phyloP scores from a whole-genome alignment of 2,113 vertebrate genomes.

The Benitochromis conjunctus region DNA sequence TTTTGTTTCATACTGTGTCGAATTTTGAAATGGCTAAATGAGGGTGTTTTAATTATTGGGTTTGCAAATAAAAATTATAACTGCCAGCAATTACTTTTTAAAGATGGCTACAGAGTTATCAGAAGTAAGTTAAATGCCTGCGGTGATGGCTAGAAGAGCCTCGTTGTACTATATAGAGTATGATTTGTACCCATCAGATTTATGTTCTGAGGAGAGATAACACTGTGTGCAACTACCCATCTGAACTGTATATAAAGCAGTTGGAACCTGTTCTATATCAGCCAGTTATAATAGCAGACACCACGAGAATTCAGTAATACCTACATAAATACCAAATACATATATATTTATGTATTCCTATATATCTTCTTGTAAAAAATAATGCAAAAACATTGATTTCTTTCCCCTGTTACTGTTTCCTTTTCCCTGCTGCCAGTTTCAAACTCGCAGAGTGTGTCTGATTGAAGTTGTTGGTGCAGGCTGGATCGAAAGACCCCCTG shows the following conservation, averaged over 20 bases:
- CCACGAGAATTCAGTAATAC: background rate
- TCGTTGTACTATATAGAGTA: background rate
- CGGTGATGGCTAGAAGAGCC: background rate
- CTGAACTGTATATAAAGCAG: background rate
- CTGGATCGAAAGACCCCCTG: conserved; percentile 67
- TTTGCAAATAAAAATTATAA: background rate
- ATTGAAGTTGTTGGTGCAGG: conserved; percentile 72
- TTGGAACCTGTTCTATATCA: background rate
- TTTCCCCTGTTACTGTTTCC: background rate
- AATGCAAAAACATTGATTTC: background rate
- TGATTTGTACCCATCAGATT: background rate
- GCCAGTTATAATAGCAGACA: background rate
- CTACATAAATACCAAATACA: background rate
- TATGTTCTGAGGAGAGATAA: background rate
- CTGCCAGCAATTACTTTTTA: background rate
- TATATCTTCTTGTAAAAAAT: background rate
- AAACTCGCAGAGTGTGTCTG: conserved; percentile 52
- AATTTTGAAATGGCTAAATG: background rate
- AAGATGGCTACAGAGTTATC: background rate
- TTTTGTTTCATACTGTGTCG: background rate
- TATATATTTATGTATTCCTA: background rate
- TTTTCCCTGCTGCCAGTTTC: conserved; percentile 37
- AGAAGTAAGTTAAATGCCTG: background rate
- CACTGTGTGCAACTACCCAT: background rate
- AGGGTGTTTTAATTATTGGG: background rate